Evolutionary conservation across 2,888 invertebrate genomes (phyloP).

Genomic region (Heteropelma amictum): DNA sequence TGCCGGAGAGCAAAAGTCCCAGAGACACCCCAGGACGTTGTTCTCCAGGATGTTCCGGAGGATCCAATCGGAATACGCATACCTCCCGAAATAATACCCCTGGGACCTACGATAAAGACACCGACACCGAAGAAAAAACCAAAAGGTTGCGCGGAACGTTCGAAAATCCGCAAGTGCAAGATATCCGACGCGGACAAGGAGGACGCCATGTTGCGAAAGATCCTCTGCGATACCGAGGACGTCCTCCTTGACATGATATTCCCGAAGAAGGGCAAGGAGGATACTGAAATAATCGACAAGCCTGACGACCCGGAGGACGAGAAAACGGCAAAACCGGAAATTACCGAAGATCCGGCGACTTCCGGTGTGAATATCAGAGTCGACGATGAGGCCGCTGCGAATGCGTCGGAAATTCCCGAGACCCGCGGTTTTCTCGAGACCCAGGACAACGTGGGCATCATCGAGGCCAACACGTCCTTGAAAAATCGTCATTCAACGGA

Average conservation of each 20-base stretch:
- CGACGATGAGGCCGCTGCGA: neutral
- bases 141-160: constrained; percentile 58
- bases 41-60: constrained; percentile 55
- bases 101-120: constrained; percentile 72
- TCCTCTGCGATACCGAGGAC: constrained; percentile 68
- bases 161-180: constrained; percentile 60
- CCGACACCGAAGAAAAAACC: constrained; percentile 59
- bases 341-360: constrained; percentile 11
- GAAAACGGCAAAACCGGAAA: neutral
- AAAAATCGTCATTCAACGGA: constrained; percentile 60
- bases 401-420: constrained; percentile 48
- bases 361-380: neutral
- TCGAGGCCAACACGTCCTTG: constrained; percentile 63
- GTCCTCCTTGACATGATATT: constrained; percentile 70
- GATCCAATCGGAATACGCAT: constrained; percentile 58
- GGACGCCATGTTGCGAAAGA: constrained; percentile 59
- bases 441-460: constrained; percentile 60
- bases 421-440: constrained; percentile 63
- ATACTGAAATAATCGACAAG: neutral
- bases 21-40: constrained; percentile 6
- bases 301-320: neutral
- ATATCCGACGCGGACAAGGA: constrained; percentile 56
- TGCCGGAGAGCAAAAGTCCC: constrained; percentile 30
- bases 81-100: constrained; percentile 67
- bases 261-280: constrained; percentile 56